A percentile compares a stretch with the other conserved stretches of the same genome.
Conservation (phyloP, 2,113 vertebrate genomes). For the Neoarius graeffei region DNA sequence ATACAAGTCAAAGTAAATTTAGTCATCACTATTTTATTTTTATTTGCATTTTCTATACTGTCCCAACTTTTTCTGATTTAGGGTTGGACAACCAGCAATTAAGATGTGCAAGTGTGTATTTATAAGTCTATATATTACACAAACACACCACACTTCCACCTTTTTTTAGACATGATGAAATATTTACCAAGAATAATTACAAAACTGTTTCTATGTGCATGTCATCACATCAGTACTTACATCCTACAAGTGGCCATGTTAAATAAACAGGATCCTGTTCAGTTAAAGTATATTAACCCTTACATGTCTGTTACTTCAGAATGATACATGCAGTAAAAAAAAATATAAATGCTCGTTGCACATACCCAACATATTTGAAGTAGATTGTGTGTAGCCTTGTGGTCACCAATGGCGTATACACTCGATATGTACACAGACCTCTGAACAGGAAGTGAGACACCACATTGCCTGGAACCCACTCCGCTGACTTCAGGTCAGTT, state of each 20-base stretch:
- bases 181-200: too few species aligned
- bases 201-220: not conserved
- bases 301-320: not conserved
- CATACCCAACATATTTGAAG: not conserved
- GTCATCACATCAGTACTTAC: not conserved
- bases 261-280: not conserved
- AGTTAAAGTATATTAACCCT: not conserved
- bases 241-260: not conserved
- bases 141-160: too few species aligned
- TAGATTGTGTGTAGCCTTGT: not conserved
- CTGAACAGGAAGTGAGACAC: not conserved
- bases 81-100: too few species aligned
- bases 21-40: too few species aligned
- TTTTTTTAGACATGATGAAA: too few species aligned
- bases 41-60: too few species aligned
- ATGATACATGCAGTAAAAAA: not conserved
- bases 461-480: not conserved
- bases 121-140: too few species aligned
- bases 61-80: too few species aligned
- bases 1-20: too few species aligned
- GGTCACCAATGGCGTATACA: not conserved
- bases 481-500: constrained; percentile 4
- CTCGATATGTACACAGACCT: not conserved
- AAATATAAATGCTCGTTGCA: not conserved
- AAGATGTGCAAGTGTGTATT: too few species aligned